Base-by-base conservation (phyloP, 2,113 vertebrate species). In the Hirundichthys speculiger region DNA sequence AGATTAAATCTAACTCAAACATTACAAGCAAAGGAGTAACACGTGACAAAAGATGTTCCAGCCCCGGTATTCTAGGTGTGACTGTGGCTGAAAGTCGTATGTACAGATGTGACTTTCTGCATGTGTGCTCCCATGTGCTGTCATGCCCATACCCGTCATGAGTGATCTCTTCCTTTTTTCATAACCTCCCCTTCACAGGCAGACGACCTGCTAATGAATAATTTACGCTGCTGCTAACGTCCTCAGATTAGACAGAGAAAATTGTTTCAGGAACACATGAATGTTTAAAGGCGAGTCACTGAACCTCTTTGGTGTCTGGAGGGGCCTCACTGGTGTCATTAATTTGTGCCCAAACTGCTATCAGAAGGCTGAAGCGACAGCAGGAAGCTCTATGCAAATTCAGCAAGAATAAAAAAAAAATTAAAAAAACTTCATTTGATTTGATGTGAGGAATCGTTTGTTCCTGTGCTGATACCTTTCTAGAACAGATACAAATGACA, bases 271-370 rank as follows among this genome's bases (percentile, higher is more conserved):
- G 83, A 86, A 80, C 73, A 56, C 84, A 90, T 90, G 76, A 92
- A 92, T 92, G 86, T 92, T 92, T 92, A 88, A 92, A 90, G 77
- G 84, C 69, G 70, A 89, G 85, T 74, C 87, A 74, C 84, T 78
- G 81, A 89, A 87, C 81, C 72, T 80, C 84, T 56, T 64, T 57
- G 69, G 62, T 60, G 59, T 88, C 73, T 79, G 65, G 57, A 74
- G 60, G 55, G 81, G 75, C 71, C 63, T 74, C 66, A 16, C 57
- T 71, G 75, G 69, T 76, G 86, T 80, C 82, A 89, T 85, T 87
- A 82, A 90, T 92, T 85, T 90, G 79, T 53, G 76, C 64, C 67
- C 70, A 79, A 82, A 71, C 85, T 77, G 76, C 70, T 72, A 81
- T 86, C 78, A 74, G 74, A 70, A 46, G 63, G 66, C 54, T 79